Evolutionary conservation across 2,888 invertebrate species (phyloP), one percentile per base, ranked within the genome.

Genomic region (Chloromyia formosa): DNA sequence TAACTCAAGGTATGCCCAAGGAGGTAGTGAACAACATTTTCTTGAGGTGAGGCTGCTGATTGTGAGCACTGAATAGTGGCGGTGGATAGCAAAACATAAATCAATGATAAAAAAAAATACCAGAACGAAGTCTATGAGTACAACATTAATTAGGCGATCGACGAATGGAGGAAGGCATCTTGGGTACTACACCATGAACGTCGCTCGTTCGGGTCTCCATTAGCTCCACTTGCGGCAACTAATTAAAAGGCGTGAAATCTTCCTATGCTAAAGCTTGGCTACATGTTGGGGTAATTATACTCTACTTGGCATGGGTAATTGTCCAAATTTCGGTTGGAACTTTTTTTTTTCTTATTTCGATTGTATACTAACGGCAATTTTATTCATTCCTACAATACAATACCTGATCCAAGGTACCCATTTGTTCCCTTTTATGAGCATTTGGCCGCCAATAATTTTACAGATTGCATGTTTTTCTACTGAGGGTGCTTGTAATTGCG

Each of bases 181-280:
- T 61, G 20, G 22, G 58, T 20, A 61, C 40, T 5, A 14, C 61
- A 20, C 20, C 60, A 60, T 9, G 62, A n/a, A 40, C n/a, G 54
- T 23, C 14, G 18, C 2, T 16, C 27, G 7, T 66, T 45, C 49
- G 45, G 20, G 20, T 20, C 22, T 66, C 4, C 49, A 45, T 45
- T 66, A 27, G n/a, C 40, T 16, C 23, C 10, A 23, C 16, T 3
- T 10, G 68, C 66, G 66, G 66, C 18, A 18, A 22, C 54, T 68
- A 68, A 68, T 68, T 68, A 68, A 68, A 68, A 69, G 68, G 54
- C 68, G 54, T 69, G 68, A 54, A 54, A 53, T 54, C 7, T 16
- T 54, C 53, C 53, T n/a, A n/a, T n/a, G n/a, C n/a, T n/a, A n/a
- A n/a, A n/a, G n/a, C 53, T 62, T 12, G 9, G 27, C n/a, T 23